Evolutionary conservation across 64 coral and sea anemone species (phyloP).

Genomic region (Dendronephthya gigantea): DNA sequence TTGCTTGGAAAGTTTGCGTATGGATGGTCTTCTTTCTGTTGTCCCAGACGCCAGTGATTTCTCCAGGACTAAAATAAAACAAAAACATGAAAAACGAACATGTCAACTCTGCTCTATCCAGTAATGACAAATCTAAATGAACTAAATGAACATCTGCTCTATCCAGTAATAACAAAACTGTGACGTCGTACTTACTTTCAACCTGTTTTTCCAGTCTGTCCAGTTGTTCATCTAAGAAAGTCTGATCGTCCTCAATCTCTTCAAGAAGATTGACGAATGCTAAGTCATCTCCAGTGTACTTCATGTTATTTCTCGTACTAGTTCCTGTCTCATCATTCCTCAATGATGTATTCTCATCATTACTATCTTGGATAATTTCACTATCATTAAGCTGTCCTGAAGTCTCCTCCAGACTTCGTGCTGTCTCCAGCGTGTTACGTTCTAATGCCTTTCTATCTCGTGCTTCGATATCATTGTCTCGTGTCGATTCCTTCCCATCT

Average conservation of each 20-base stretch:
- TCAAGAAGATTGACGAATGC: background rate
- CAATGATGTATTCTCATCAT: too few species aligned
- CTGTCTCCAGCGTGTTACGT: background rate
- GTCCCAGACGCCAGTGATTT: background rate
- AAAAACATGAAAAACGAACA: background rate
- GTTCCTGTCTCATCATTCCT: too few species aligned
- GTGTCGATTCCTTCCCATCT: background rate
- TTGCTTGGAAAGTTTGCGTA: conserved; percentile 3
- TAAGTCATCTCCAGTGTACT: background rate
- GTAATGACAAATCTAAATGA: too few species aligned
- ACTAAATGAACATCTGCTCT: too few species aligned
- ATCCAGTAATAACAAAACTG: too few species aligned
- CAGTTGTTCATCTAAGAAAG: background rate
- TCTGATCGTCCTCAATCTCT: background rate
- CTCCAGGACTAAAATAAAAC: background rate
- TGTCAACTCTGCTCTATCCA: too few species aligned
- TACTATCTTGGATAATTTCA: background rate
- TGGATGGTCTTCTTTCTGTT: background rate
- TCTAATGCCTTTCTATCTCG: background rate
- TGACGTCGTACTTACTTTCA: background rate
- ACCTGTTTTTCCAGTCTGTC: conserved; percentile 11
- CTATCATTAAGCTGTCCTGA: background rate
- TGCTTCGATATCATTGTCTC: background rate
- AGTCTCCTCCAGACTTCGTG: background rate
- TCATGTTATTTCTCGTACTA: background rate